Base-by-base conservation (phyloP, 2,888 invertebrate genomes). In the Rhagium mordax region DNA sequence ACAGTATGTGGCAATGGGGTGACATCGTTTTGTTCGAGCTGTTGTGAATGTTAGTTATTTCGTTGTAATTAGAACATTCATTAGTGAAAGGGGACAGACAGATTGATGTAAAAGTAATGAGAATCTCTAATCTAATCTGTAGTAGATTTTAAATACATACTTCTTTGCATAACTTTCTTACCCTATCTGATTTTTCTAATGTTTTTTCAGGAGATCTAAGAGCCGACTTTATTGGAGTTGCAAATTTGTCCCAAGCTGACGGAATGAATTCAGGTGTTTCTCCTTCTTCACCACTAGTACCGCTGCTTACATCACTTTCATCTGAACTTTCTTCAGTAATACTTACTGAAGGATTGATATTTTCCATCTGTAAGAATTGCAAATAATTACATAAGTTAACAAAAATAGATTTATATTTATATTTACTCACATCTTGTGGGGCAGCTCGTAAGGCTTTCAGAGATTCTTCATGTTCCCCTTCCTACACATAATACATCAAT, bases 171-270 rank as follows among this genome's bases (percentile, higher is more conserved):
- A 33, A 49, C n/a, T 49, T 49, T 70, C 33, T 53, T 78, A 82
- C 84, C 77, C 79, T 78, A 71, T 82, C 83, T 21, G 80, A 68
- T 76, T 82, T 83, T 70, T 85, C 85, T 24, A 85, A 71, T 20
- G 87, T 88, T 83, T 90, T 91, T 71, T 91, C 91, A 0, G 92
- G 91, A 65, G 91, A 91, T 74, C 91, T 89, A 16, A 95, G 88
- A 15, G 94, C 93, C 24, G 94, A 94, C 87, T 94, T 93, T 62
- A 91, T 89, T n/a, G 95, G 95, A 1, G 91, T 92, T 16, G 94
- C 92, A 82, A 92, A 91, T 80, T 94, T 93, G 87, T 95, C 93
- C 95, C 95, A 95, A 74, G 94, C 94, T 3, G 94, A 95, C 5
- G 95, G 94, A 71, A 94, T 92, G 86, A 95, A 95, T 81, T 92